Evolutionary conservation across 2,888 invertebrate genomes (phyloP).

Genomic region (Drosophila tanythrix): DNA sequence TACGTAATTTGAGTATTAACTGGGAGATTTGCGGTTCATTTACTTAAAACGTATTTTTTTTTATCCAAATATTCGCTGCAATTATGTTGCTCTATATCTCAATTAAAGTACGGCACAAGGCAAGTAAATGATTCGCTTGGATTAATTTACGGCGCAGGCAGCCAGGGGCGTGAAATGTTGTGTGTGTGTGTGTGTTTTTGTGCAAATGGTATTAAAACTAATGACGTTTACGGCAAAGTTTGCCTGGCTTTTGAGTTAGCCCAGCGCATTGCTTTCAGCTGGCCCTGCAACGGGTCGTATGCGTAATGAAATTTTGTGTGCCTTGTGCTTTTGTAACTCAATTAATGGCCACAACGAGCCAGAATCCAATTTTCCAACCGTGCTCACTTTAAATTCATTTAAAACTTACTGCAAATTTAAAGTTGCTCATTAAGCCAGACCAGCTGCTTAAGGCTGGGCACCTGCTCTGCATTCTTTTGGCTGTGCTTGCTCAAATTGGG

Average conservation of each 20-base stretch:
- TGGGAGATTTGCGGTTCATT: conserved; percentile 5
- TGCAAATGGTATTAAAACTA: conserved; percentile 75
- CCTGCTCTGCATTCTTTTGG: conserved; percentile 25
- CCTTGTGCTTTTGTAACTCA: conserved; percentile 62
- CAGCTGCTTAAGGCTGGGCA: conserved; percentile 39
- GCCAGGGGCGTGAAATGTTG: background rate
- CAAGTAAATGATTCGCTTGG: conserved; percentile 36
- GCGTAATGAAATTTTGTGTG: conserved; percentile 65
- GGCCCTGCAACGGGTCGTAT: conserved; percentile 63
- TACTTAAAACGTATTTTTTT: background rate
- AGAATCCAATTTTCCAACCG: conserved; percentile 30
- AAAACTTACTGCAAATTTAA: conserved; percentile 39
- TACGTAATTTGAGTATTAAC: background rate
- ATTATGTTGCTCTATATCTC: conserved; percentile 30
- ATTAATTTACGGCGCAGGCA: conserved; percentile 39
- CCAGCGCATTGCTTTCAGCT: conserved; percentile 21
- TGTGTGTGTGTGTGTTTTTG: conserved; percentile 32
- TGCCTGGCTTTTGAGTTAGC: conserved; percentile 20
- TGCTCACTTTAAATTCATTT: conserved; percentile 63
- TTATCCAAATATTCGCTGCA: background rate
- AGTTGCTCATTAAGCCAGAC: conserved; percentile 50
- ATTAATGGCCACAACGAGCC: conserved; percentile 52
- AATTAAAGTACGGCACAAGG: conserved; percentile 34
- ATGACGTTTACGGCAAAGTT: conserved; percentile 66
- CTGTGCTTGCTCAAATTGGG: conserved; percentile 47